Base-by-base conservation (phyloP, 2,888 invertebrate genomes). In the Oscheius sp. region DNA sequence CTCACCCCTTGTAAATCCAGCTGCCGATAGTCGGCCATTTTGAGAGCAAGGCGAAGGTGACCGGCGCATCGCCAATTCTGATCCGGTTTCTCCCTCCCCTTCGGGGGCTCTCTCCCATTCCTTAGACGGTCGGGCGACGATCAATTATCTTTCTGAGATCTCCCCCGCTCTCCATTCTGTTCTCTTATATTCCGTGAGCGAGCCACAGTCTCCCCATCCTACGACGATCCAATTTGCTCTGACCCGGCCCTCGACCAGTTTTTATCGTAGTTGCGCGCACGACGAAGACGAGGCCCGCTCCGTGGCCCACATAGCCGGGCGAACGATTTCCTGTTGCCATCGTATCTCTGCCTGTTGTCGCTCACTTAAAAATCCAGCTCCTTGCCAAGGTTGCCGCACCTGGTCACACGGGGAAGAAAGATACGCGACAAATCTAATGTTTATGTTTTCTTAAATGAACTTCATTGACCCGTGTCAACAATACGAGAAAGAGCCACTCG, bases 1-100 rank as follows among this genome's bases (percentile, higher is more conserved):
- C 23, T n/a, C 45, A 6, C 35, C 58, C 58, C 58, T 58, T 25
- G 58, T 58, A 61, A 61, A 55, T 55, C 55, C 55, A 18, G 55
- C 55, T 55, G 55, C 55, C 55, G 55, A n/a, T n/a, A n/a, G n/a
- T n/a, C 16, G 55, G 25, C n/a, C 49, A 18, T 49, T 49, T 35
- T 35, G 18, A 49, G 13, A 21, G 55, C 29, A 7, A 41, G 43
- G 18, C 41, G 61, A 41, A 61, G 61, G 21, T 61, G 61, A 61
- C 61, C 61, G 43, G 41, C 61, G 43, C 66, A 66, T 66, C 61
- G 61, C 66, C 66, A 66, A 66, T 66, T 66, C 66, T 66, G 66
- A 66, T 66, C 66, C 66, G 66, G 66, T 66, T 66, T 52, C n/a
- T 12, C 35, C 3, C 13, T 35, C 13, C 58, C 27, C 58, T n/a